Evolutionary conservation across 2,113 vertebrate species (phyloP).

Genomic region (Vimba vimba): DNA sequence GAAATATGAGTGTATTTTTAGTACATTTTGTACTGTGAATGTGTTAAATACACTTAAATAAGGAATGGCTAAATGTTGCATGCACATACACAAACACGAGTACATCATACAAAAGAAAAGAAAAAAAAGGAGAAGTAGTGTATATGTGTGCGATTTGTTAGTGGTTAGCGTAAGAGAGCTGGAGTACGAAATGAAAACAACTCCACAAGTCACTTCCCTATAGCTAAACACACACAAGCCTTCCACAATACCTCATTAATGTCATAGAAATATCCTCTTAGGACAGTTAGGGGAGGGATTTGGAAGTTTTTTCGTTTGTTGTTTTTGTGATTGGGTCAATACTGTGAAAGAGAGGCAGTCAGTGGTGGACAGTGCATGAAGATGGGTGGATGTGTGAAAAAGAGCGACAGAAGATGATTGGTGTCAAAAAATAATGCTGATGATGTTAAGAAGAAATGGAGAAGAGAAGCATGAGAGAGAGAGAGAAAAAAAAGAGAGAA

Average conservation of each 20-base stretch:
- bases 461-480: neutral
- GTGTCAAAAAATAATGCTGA: constrained; percentile 48
- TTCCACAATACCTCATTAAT: constrained; percentile 7
- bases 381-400: neutral
- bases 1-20: neutral
- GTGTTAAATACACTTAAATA: constrained; percentile 31
- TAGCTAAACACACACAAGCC: constrained; percentile 19
- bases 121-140: constrained; percentile 46
- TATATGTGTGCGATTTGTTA: constrained; percentile 33
- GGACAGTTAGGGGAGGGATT: neutral
- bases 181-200: constrained; percentile 57
- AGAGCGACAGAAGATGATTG: constrained; percentile 1
- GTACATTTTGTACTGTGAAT: constrained; percentile 2
- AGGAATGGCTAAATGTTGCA: neutral
- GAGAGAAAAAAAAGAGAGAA: neutral
- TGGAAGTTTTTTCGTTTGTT: neutral
- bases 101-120: constrained; percentile 44
- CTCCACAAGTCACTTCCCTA: constrained; percentile 57
- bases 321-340: neutral
- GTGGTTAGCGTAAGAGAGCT: constrained; percentile 55
- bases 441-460: constrained; percentile 31
- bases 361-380: neutral
- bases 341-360: neutral
- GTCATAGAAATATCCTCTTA: neutral
- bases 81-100: constrained; percentile 32